Conservation (phyloP, 2,888 invertebrate genomes). For the Helobdella robusta region DNA sequence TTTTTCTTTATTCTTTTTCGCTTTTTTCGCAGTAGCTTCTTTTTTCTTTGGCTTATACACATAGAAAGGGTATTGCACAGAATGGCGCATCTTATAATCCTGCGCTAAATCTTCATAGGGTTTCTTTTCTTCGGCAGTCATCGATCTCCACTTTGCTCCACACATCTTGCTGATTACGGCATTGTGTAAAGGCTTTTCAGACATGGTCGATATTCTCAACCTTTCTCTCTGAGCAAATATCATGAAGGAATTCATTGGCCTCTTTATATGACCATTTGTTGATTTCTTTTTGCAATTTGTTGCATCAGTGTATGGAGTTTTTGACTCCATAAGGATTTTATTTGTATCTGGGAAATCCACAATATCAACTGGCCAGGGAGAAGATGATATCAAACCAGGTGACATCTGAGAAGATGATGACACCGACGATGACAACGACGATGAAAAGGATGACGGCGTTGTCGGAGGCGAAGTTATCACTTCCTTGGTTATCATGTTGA, state of each 20-base stretch:
- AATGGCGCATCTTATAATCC: slow-evolving; percentile 2
- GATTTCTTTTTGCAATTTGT: slow-evolving; percentile 18
- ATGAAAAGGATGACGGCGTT: too few species aligned
- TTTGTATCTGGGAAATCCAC: too few species aligned
- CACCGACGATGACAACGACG: too few species aligned
- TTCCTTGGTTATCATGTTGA: too few species aligned
- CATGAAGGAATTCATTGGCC: slow-evolving; percentile 25
- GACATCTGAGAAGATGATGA: too few species aligned
- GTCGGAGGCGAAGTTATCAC: too few species aligned
- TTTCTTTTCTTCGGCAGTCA: slow-evolving; percentile 17
- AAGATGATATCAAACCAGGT: too few species aligned
- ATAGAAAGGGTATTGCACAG: slow-evolving; percentile 18
- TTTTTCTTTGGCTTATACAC: slow-evolving; percentile 23
- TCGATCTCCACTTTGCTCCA: slow-evolving; percentile 17
- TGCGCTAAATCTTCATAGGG: slow-evolving; percentile 8
- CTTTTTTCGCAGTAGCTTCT: too few species aligned
- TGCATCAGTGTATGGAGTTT: slow-evolving; percentile 23
- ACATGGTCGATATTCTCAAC: not conserved
- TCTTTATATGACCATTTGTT: slow-evolving; percentile 18
- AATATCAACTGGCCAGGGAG: too few species aligned
- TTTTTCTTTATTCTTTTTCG: too few species aligned
- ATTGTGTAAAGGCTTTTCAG: slow-evolving; percentile 10
- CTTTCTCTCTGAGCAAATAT: slow-evolving; percentile 20
- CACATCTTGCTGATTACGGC: slow-evolving; percentile 23
- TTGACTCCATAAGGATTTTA: too few species aligned